Percentiles rank a stretch among this genome's conserved stretches.
Conservation (phyloP, 1,140 invertebrate genomes). For the Drosophila sturtevanti region DNA sequence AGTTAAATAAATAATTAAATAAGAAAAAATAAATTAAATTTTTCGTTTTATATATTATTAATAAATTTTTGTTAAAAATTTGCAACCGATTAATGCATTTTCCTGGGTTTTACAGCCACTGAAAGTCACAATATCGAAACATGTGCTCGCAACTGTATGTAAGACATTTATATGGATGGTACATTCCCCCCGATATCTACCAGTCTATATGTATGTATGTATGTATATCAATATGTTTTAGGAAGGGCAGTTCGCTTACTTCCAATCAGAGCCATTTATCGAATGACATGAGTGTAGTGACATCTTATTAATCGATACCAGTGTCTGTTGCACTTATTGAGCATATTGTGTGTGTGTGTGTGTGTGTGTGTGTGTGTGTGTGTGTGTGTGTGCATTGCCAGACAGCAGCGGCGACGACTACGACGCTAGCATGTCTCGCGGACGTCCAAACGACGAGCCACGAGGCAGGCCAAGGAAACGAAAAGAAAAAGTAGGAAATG, state of each 20-base stretch:
- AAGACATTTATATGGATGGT: too few relatives aligned
- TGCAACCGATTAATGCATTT: not conserved
- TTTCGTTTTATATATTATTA: not conserved
- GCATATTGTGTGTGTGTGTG: constrained; percentile 16
- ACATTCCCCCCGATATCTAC: not conserved
- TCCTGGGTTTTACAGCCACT: not conserved
- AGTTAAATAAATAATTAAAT: too few relatives aligned
- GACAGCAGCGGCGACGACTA: not conserved
- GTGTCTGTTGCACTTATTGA: constrained; percentile 64
- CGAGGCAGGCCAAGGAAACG: constrained; percentile 4
- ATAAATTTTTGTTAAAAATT: not conserved
- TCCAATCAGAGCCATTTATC: constrained; percentile 29
- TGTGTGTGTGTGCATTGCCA: not conserved
- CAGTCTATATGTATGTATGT: too few relatives aligned
- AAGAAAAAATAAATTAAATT: not conserved
- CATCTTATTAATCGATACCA: constrained; percentile 77
- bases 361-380: constrained; percentile 6
- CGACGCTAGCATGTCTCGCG: not conserved
- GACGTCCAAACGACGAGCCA: not conserved
- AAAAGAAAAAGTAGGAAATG: too few relatives aligned
- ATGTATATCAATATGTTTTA: not conserved
- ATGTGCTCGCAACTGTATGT: not conserved
- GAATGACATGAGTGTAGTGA: constrained; percentile 64
- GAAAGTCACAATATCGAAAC: not conserved
- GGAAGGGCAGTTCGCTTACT: not conserved